Evolutionary conservation across 2,113 vertebrate genomes (phyloP).

Genomic region (Chunga burmeisteri): DNA sequence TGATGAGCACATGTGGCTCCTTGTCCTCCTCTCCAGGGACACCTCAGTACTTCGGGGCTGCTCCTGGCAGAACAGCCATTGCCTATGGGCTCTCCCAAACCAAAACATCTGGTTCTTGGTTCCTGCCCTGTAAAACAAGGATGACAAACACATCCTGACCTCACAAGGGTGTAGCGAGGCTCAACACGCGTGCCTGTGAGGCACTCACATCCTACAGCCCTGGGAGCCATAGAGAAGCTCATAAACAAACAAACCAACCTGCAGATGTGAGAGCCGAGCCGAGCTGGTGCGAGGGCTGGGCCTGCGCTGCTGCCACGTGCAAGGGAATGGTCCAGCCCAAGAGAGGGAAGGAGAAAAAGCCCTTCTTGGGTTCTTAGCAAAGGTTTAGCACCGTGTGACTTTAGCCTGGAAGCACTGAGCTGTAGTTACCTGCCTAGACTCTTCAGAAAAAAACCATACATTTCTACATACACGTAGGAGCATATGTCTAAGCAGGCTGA

Average conservation of each 20-base stretch:
- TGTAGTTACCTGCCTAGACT: background rate
- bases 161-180: background rate
- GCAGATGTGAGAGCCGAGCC: background rate
- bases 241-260: constrained; percentile 26
- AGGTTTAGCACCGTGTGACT: background rate
- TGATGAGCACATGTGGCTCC: background rate
- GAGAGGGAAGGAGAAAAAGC: background rate
- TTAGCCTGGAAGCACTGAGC: background rate
- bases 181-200: background rate
- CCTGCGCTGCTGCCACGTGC: accelerated
- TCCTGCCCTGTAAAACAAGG: background rate
- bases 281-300: background rate
- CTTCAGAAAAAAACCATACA: background rate
- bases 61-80: background rate
- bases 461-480: accelerated
- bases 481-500: accelerated
- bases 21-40: background rate
- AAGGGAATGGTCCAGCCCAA: background rate
- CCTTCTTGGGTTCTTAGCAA: background rate
- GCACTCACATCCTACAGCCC: background rate
- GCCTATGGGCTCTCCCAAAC: background rate
- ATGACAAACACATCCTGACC: constrained; percentile 10
- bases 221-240: background rate
- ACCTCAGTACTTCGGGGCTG: background rate
- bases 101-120: constrained; percentile 10